Evolutionary conservation across 1,140 invertebrate genomes (phyloP).

Genomic region (Aphaenogaster floridana): DNA sequence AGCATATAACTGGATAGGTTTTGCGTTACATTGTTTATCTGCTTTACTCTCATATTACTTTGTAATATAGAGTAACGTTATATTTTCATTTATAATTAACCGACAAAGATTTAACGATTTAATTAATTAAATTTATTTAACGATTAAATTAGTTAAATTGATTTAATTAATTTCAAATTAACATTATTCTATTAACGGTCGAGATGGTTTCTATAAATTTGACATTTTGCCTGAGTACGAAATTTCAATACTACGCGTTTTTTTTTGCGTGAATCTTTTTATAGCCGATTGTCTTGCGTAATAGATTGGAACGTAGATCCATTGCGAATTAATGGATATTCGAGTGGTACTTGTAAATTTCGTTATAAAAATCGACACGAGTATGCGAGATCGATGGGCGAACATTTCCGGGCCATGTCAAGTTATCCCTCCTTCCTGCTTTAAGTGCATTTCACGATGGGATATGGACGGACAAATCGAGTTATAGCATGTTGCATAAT

Average conservation of each 20-base stretch:
- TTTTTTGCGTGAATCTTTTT: conserved; percentile 12
- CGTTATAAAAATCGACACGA: background rate
- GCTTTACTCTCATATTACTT: conserved; percentile 2
- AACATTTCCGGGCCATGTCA: conserved; percentile 9
- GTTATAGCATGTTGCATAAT: conserved; percentile 33
- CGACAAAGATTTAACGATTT: background rate
- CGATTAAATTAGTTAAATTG: background rate
- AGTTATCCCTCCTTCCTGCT: conserved; percentile 9
- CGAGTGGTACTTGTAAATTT: conserved; percentile 32
- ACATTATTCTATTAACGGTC: background rate
- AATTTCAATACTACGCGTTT: background rate
- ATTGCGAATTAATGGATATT: conserved; percentile 12
- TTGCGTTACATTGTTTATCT: background rate
- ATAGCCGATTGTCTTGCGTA: background rate
- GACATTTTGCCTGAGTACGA: background rate
- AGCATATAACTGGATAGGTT: background rate
- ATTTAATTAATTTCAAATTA: background rate
- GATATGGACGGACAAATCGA: conserved; percentile 31
- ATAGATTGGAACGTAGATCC: background rate
- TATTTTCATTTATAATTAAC: background rate
- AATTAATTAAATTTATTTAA: background rate
- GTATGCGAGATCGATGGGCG: background rate
- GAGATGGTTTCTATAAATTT: background rate
- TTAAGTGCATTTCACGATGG: background rate
- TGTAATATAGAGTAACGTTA: background rate